Percentiles rank a stretch among this genome's conserved stretches.
phyloP scores from a whole-genome alignment of 1,140 invertebrate genomes.

The Thereuonema tuberculata region DNA sequence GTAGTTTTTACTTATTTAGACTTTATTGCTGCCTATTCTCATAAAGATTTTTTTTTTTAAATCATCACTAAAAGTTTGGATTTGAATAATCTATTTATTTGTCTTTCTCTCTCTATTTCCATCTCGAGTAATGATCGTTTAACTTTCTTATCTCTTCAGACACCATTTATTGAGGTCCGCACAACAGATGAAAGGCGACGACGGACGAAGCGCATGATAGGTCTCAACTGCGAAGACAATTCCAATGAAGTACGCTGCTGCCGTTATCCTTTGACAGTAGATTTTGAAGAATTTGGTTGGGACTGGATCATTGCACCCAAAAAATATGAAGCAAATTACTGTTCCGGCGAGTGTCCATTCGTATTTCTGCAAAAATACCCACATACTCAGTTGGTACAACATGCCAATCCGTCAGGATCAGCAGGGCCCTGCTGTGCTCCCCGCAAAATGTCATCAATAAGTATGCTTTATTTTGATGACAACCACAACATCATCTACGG shows the following conservation, averaged over 20 bases:
- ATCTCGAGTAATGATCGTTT: background rate
- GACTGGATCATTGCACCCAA: constrained; percentile 96
- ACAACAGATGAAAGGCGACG: constrained; percentile 46
- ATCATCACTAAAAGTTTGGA: background rate
- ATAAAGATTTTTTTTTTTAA: background rate
- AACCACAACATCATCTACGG: constrained; percentile 76
- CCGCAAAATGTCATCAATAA: constrained; percentile 71
- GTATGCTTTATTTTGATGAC: constrained; percentile 84
- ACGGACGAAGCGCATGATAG: constrained; percentile 53
- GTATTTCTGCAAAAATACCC: constrained; percentile 75
- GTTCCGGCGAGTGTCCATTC: constrained; percentile 85
- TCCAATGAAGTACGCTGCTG: constrained; percentile 68
- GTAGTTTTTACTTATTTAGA: too few species aligned
- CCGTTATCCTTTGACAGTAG: constrained; percentile 79
- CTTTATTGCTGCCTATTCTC: too few species aligned
- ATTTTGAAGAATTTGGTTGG: constrained; percentile 95
- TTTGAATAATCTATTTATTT: constrained; percentile 1
- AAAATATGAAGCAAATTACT: constrained; percentile 91
- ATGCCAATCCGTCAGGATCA: constrained; percentile 50
- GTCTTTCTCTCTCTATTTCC: background rate
- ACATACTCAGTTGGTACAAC: constrained; percentile 82
- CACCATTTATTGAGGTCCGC: constrained; percentile 66
- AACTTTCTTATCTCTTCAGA: constrained; percentile 45
- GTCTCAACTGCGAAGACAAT: constrained; percentile 59
- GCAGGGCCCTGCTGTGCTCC: constrained; percentile 80